Percentiles rank a stretch among this genome's conserved stretches.
phyloP scores from a whole-genome alignment of 2,888 invertebrate genomes.

The Epirrhoe alternata region DNA sequence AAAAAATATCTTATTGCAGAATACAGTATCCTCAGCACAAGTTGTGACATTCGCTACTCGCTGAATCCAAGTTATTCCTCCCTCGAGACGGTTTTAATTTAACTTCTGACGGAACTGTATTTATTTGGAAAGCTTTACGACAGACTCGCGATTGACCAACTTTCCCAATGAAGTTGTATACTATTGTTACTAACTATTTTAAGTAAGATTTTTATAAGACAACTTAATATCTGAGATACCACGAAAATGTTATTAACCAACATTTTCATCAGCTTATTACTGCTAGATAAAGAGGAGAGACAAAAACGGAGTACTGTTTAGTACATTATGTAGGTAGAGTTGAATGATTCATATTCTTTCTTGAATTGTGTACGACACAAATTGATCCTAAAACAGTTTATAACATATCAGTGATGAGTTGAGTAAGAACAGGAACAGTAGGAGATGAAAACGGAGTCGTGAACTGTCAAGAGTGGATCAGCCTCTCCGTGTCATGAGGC shows the following conservation, averaged over 20 bases:
- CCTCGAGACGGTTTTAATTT: constrained; percentile 31
- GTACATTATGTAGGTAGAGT: not conserved
- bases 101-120: constrained; percentile 33
- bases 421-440: too few relatives aligned
- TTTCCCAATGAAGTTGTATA: constrained; percentile 30
- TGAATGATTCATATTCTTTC: not conserved
- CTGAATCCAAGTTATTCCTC: constrained; percentile 23
- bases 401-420: too few relatives aligned
- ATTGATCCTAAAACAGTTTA: too few relatives aligned
- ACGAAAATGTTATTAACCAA: not conserved
- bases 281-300: not conserved
- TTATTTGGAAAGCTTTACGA: constrained; percentile 34
- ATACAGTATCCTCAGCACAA: constrained; percentile 7
- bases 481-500: too few relatives aligned
- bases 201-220: not conserved
- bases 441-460: too few relatives aligned
- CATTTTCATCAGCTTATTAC: not conserved
- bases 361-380: too few relatives aligned
- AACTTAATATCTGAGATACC: not conserved
- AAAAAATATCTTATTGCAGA: not conserved
- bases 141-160: constrained; percentile 30
- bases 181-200: constrained; percentile 13
- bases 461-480: too few relatives aligned
- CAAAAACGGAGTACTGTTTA: not conserved
- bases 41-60: constrained; percentile 25